Evolutionary conservation across 2,888 invertebrate genomes (phyloP).

Genomic region (Oligia latruncula): DNA sequence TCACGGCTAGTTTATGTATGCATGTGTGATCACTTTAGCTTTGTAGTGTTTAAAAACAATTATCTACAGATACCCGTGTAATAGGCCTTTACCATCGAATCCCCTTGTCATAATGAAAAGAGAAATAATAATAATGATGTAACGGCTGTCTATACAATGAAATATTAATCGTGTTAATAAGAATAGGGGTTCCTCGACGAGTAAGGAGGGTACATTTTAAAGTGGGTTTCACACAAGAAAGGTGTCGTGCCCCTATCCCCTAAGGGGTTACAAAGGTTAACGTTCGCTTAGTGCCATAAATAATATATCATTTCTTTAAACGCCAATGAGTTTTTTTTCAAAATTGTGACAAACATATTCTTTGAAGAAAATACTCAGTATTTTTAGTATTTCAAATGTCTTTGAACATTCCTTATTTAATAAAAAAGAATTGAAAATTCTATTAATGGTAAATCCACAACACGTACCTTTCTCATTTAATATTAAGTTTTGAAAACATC

Average conservation of each 20-base stretch:
- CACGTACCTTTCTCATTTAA: not conserved
- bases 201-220: conserved; percentile 52
- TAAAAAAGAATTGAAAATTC: conserved; percentile 2
- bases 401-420: not conserved
- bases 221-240: conserved; percentile 40
- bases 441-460: not conserved
- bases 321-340: not conserved
- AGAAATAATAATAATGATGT: conserved; percentile 20
- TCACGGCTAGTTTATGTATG: not conserved
- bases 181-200: conserved; percentile 22
- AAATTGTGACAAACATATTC: conserved; percentile 1
- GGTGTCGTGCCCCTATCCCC: conserved; percentile 32
- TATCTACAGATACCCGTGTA: not conserved
- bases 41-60: not conserved
- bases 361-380: conserved; percentile 19
- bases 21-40: not conserved
- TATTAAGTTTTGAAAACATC: not conserved
- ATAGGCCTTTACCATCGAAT: not conserved
- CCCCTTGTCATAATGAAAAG: not conserved
- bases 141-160: conserved; percentile 24
- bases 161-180: conserved; percentile 47
- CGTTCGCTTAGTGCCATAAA: conserved; percentile 40
- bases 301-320: conserved; percentile 34
- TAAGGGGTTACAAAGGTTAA: conserved; percentile 36
- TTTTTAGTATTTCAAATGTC: not conserved